A percentile compares a stretch with the other conserved stretches of the same genome.
These are phyloP conservation scores for Halcyon malimbica DNA, from an alignment of 2,113 vertebrate genomes.

Conservation along the genomic window DNA sequence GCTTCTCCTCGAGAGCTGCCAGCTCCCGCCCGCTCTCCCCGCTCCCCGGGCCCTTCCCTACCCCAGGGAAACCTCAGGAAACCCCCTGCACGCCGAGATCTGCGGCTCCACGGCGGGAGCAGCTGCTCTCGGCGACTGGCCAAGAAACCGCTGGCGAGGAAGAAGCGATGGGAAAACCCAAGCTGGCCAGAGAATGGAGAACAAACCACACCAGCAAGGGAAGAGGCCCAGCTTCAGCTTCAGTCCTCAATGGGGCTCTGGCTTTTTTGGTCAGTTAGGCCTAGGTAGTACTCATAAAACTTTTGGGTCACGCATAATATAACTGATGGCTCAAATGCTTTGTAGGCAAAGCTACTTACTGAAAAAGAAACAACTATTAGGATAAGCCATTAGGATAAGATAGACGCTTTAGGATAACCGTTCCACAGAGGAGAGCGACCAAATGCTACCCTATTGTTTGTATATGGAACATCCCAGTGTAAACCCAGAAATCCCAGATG, in stretches of 20 bases:
- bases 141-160: not conserved
- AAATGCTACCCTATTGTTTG: not conserved
- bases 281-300: not conserved
- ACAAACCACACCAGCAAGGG: fast-evolving
- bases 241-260: not conserved
- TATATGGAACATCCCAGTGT: not conserved
- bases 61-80: too few species aligned
- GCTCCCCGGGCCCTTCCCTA: too few species aligned
- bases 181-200: not conserved
- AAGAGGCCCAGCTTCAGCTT: not conserved
- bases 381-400: not conserved
- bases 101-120: too few species aligned
- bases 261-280: not conserved
- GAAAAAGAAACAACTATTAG: not conserved
- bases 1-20: too few species aligned
- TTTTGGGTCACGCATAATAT: not conserved
- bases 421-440: not conserved
- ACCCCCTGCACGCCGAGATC: too few species aligned
- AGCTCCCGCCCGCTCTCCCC: too few species aligned
- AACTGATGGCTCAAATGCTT: not conserved
- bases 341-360: not conserved
- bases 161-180: not conserved
- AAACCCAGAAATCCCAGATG: not conserved
- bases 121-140: too few species aligned
- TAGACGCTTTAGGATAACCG: too few species aligned